phyloP scores from a whole-genome alignment of 1,140 invertebrate genomes.

The Phymorhynchus buccinoides region DNA sequence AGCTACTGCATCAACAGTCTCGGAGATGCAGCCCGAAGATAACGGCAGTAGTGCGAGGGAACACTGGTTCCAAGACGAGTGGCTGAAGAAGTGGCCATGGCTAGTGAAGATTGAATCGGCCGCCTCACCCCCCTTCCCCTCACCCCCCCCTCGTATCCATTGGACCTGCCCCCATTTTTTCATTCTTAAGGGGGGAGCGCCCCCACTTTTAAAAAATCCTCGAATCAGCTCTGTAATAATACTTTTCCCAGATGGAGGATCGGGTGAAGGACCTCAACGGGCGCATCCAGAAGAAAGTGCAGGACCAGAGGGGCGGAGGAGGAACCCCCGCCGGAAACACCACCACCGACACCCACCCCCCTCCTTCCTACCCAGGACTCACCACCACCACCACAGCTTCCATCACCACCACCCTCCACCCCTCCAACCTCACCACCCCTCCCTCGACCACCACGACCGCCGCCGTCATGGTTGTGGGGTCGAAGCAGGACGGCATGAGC shows the following conservation, averaged over 20 bases:
- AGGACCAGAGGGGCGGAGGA: conserved; percentile 48
- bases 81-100: no score
- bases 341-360: conserved; percentile 18
- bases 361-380: conserved; percentile 4
- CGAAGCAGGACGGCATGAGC: conserved; percentile 20
- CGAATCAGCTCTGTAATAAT: no score
- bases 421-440: conserved; percentile 20
- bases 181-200: no score
- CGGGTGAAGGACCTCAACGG: conserved; percentile 58
- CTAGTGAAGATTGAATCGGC: no score
- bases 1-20: no score
- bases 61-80: no score
- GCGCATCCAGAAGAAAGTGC: conserved; percentile 55
- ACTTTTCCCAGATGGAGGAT: conserved; percentile 65
- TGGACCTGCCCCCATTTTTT: no score
- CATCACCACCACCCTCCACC: not conserved
- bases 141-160: no score
- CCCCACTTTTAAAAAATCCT: no score
- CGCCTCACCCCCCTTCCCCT: no score
- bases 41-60: no score
- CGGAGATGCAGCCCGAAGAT: no score
- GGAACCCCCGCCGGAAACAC: conserved; percentile 1
- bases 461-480: not conserved
- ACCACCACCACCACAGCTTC: not conserved
- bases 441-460: conserved; percentile 7